Evolutionary conservation across 2,888 invertebrate species (phyloP).

Genomic region (Tromatobia lineatoria): DNA sequence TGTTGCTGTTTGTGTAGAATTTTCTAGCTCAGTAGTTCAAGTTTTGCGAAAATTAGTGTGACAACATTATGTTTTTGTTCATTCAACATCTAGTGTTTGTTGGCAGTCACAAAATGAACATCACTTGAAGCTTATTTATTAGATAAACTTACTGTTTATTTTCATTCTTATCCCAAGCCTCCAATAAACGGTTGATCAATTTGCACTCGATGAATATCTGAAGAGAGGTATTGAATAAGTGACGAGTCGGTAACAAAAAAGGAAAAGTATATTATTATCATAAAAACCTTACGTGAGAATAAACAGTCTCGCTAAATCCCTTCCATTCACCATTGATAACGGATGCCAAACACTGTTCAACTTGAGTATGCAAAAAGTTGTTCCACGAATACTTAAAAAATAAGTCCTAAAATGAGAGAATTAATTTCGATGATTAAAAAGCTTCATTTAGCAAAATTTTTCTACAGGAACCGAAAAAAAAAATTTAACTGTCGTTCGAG

Average conservation of each 20-base stretch:
- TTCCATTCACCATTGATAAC: conserved; percentile 87
- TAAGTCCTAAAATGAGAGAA: conserved; percentile 89
- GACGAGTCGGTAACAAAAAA: conserved; percentile 10
- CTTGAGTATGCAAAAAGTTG: conserved; percentile 97
- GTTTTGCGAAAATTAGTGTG: no score
- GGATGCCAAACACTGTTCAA: conserved; percentile 92
- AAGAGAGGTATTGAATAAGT: conserved; percentile 76
- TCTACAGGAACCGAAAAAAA: background rate
- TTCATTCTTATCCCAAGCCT: conserved; percentile 93
- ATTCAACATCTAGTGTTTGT: no score
- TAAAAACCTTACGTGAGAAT: conserved; percentile 86
- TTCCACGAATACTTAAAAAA: conserved; percentile 97
- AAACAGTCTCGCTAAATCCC: conserved; percentile 85
- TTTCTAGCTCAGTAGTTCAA: no score
- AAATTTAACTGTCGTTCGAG: conserved; percentile 42
- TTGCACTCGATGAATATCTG: conserved; percentile 93
- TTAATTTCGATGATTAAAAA: background rate
- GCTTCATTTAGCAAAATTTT: conserved; percentile 26
- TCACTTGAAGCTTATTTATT: background rate
- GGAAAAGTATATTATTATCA: conserved; percentile 1
- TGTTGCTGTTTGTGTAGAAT: no score
- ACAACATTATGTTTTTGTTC: no score
- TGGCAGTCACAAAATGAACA: no score
- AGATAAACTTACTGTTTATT: conserved; percentile 90
- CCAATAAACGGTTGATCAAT: conserved; percentile 92